A percentile compares a stretch with the other conserved stretches of the same genome.
These are phyloP conservation scores for Odocoileus virginianus DNA, from an alignment of 2,113 vertebrate species.

Conservation along the genomic window DNA sequence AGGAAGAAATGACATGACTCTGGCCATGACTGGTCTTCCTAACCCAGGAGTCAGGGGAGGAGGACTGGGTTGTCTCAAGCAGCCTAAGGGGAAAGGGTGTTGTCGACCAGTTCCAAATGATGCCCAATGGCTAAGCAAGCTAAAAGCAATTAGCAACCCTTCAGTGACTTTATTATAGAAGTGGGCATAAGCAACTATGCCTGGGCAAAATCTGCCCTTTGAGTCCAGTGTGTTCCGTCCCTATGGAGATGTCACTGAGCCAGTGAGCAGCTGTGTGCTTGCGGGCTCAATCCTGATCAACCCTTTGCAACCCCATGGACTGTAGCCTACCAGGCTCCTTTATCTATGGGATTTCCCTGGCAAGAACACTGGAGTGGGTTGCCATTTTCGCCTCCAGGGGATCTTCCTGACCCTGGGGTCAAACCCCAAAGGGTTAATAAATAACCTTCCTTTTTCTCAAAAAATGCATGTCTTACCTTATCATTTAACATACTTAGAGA, in stretches of 20 bases:
- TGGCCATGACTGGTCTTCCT: not conserved
- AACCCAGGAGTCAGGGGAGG: not conserved
- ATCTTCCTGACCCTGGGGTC: not conserved
- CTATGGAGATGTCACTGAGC: not conserved
- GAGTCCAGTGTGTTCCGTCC: not conserved
- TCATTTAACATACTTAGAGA: not conserved
- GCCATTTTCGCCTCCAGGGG: not conserved
- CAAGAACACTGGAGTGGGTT: not conserved
- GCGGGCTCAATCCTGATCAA: not conserved
- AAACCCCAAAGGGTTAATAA: not conserved
- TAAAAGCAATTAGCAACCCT: not conserved
- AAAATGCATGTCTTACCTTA: conserved; percentile 7
- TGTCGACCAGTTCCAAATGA: not conserved
- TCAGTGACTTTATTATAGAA: not conserved
- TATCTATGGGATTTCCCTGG: not conserved
- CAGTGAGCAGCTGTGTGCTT: not conserved
- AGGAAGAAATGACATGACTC: not conserved
- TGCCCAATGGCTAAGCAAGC: not conserved
- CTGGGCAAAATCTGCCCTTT: not conserved
- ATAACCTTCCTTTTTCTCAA: conserved; percentile 16
- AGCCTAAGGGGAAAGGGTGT: not conserved
- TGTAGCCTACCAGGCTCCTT: not conserved
- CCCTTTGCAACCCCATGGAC: not conserved
- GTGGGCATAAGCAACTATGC: rapidly evolving
- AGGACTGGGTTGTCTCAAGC: too few relatives aligned